These are phyloP conservation scores for Apocrypta bakeri DNA, from an alignment of 1,140 invertebrate genomes.

Conservation along the genomic window DNA sequence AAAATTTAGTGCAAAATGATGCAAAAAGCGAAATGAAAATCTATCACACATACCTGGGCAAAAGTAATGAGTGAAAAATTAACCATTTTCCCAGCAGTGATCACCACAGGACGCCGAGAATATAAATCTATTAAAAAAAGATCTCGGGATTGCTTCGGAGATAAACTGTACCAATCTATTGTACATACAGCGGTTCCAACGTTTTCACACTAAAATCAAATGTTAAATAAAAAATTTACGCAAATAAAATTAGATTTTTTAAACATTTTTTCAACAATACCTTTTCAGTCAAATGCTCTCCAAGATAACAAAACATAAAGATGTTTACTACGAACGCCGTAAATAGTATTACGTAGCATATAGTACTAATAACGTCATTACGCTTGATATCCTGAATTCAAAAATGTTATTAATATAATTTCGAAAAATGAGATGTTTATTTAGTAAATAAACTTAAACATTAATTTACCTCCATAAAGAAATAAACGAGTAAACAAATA, in stretches of 20 bases:
- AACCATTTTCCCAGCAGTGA: conserved; percentile 54
- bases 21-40: too few relatives aligned
- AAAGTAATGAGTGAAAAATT: conserved; percentile 56
- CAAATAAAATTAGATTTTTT: neutral
- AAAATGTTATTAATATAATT: neutral
- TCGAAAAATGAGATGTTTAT: too few relatives aligned
- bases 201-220: conserved; percentile 3
- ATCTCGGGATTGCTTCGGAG: conserved; percentile 39
- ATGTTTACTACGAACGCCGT: conserved; percentile 17
- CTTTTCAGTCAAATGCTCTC: neutral
- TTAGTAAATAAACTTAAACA: too few relatives aligned
- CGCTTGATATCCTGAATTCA: neutral
- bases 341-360: neutral
- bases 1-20: too few relatives aligned
- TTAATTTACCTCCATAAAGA: neutral
- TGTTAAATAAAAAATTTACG: neutral
- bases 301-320: neutral
- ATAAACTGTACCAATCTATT: conserved; percentile 55
- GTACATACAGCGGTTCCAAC: conserved; percentile 31
- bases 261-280: too few relatives aligned
- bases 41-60: too few relatives aligned
- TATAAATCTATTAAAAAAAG: conserved; percentile 55
- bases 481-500: neutral
- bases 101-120: conserved; percentile 50
- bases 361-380: neutral